Conservation (phyloP, 2,113 vertebrate genomes). For the Periophthalmus modestus region DNA sequence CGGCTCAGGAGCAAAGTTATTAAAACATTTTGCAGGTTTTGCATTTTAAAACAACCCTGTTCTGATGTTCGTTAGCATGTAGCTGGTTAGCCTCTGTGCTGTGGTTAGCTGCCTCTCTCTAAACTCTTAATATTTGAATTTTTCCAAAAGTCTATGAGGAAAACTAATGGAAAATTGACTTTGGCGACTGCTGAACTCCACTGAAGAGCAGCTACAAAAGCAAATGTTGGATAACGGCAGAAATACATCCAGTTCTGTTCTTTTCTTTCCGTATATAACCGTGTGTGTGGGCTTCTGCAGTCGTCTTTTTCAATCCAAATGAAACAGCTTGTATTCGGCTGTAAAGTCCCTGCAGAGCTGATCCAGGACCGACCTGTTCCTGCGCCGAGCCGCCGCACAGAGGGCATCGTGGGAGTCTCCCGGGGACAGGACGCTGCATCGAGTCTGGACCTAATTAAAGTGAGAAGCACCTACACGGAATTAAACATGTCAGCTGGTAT, state of each 20-base stretch:
- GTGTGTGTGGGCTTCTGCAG: neutral
- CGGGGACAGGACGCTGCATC: neutral
- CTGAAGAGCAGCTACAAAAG: neutral
- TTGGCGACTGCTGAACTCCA: neutral
- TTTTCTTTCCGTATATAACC: neutral
- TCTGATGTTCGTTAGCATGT: too few relatives aligned
- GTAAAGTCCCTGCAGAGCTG: neutral
- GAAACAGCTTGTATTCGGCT: neutral
- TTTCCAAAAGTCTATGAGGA: too few relatives aligned
- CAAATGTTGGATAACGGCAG: neutral
- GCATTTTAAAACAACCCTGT: too few relatives aligned
- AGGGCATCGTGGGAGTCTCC: conserved; percentile 1
- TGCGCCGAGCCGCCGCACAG: neutral
- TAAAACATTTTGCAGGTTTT: too few relatives aligned
- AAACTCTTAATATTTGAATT: too few relatives aligned
- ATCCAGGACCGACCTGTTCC: neutral
- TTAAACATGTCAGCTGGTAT: neutral
- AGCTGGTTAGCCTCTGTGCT: too few relatives aligned
- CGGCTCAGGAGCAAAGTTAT: too few relatives aligned
- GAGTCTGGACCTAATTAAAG: conserved; percentile 7
- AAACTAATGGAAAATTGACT: too few relatives aligned
- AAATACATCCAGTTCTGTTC: neutral
- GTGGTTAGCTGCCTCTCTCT: too few relatives aligned
- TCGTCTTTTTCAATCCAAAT: neutral
- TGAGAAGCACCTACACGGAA: neutral